A percentile compares a stretch with the other conserved stretches of the same genome.
These are phyloP conservation scores for Psilanteris sp. DNA, from an alignment of 1,140 invertebrate species.

Conservation along the genomic window DNA sequence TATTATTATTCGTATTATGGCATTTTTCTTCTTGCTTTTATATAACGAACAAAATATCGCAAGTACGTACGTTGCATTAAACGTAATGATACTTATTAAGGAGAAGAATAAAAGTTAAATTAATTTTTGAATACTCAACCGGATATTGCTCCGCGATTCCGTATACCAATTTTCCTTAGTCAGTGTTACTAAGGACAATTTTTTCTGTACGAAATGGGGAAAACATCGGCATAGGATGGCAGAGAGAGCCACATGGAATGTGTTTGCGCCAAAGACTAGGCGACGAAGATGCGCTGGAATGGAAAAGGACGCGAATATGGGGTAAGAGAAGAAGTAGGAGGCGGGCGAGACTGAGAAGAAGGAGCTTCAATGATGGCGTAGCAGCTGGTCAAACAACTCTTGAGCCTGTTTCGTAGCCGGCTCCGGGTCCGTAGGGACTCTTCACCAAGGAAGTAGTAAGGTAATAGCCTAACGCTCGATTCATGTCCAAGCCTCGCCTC, in stretches of 20 bases:
- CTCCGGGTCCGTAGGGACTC: constrained; percentile 55
- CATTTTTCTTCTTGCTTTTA: no score
- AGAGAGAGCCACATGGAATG: constrained; percentile 56
- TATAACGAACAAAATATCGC: no score
- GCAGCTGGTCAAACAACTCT: constrained; percentile 69
- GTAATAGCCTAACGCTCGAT: constrained; percentile 52
- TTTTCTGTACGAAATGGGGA: no score
- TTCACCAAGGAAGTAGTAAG: constrained; percentile 59
- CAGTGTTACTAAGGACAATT: no score
- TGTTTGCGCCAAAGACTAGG: constrained; percentile 49
- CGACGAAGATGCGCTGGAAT: constrained; percentile 55
- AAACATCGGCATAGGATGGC: constrained; percentile 59
- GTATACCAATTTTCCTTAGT: no score
- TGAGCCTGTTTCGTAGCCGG: constrained; percentile 61
- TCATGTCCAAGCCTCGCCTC: constrained; percentile 48
- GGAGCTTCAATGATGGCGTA: constrained; percentile 66
- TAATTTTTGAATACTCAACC: no score
- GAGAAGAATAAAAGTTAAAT: no score
- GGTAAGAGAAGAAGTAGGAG: constrained; percentile 62
- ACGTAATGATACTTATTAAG: no score
- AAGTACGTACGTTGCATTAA: no score
- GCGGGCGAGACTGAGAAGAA: constrained; percentile 58
- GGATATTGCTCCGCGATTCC: no score
- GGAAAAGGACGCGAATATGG: constrained; percentile 51
- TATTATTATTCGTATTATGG: no score